phyloP scores from a whole-genome alignment of 2,888 invertebrate species.

The Cartodere bifasciata region DNA sequence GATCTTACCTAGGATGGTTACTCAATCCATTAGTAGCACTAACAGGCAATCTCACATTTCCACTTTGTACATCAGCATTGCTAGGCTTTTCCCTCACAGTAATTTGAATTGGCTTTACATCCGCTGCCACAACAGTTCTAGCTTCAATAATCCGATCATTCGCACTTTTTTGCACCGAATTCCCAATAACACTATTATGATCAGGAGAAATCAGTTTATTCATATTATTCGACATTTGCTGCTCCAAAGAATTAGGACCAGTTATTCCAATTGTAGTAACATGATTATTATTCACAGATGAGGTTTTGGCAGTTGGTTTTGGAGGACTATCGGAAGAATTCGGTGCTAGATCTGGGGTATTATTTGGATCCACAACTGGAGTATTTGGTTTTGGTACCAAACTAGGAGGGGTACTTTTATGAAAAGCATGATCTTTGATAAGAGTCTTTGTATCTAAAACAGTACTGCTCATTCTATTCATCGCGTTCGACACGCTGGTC shows the following conservation, averaged over 20 bases:
- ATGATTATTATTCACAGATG: slow-evolving; percentile 19
- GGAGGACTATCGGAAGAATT: too few relatives aligned
- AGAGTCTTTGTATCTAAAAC: slow-evolving; percentile 32
- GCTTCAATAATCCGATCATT: slow-evolving; percentile 28
- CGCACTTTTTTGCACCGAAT: slow-evolving; percentile 19
- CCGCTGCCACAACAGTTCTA: slow-evolving; percentile 29
- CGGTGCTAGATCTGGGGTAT: too few relatives aligned
- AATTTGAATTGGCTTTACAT: slow-evolving; percentile 33
- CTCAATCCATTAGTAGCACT: slow-evolving; percentile 28
- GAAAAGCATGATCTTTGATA: slow-evolving; percentile 28
- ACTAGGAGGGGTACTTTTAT: too few relatives aligned
- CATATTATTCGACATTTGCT: slow-evolving; percentile 26
- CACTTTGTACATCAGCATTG: slow-evolving; percentile 33
- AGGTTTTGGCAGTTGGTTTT: too few relatives aligned
- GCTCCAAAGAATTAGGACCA: slow-evolving; percentile 21
- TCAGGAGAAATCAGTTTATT: slow-evolving; percentile 23
- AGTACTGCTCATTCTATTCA: slow-evolving; percentile 34
- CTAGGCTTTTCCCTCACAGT: slow-evolving; percentile 32
- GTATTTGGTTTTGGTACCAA: too few relatives aligned
- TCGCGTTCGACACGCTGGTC: slow-evolving; percentile 33
- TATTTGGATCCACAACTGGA: too few relatives aligned
- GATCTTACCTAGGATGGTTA: slow-evolving; percentile 31
- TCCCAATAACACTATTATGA: slow-evolving; percentile 17
- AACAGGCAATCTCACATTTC: slow-evolving; percentile 29
- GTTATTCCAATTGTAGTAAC: slow-evolving; percentile 20